Conservation (phyloP, 2,797 vertebrate genomes). For the Dermochelys coriacea region DNA sequence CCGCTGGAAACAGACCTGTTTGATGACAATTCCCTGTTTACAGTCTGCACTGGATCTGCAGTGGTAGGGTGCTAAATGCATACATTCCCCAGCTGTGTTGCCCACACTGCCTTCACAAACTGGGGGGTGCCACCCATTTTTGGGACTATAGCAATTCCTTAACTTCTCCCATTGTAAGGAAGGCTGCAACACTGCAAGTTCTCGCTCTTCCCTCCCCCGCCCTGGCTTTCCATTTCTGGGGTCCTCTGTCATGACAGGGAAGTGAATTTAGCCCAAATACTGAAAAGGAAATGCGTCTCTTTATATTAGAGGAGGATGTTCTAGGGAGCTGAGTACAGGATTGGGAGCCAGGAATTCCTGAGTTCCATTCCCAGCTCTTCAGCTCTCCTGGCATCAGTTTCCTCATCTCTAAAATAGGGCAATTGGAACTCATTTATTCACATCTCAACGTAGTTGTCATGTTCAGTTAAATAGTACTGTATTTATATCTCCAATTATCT, state of each 20-base stretch:
- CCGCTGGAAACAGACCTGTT: no score
- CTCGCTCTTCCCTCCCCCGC: conserved; percentile 26
- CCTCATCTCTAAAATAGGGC: neutral
- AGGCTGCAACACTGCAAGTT: neutral
- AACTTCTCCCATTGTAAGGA: neutral
- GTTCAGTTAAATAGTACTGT: neutral
- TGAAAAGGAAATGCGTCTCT: conserved; percentile 2
- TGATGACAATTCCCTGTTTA: no score
- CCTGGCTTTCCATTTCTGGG: neutral
- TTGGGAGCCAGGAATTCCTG: neutral
- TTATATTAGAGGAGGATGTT: neutral
- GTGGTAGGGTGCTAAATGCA: neutral
- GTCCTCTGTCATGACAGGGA: neutral
- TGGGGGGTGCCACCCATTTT: neutral
- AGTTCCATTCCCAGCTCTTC: neutral
- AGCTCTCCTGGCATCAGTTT: neutral
- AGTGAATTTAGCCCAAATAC: conserved; percentile 38
- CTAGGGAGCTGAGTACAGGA: neutral
- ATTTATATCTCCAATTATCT: neutral
- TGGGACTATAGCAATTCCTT: neutral
- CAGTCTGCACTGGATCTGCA: neutral
- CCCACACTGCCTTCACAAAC: neutral
- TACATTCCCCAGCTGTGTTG: neutral
- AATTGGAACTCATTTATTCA: neutral
- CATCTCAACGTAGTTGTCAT: neutral